Evolutionary conservation across 1,140 invertebrate species (phyloP).

Genomic region (Orius laevigatus): DNA sequence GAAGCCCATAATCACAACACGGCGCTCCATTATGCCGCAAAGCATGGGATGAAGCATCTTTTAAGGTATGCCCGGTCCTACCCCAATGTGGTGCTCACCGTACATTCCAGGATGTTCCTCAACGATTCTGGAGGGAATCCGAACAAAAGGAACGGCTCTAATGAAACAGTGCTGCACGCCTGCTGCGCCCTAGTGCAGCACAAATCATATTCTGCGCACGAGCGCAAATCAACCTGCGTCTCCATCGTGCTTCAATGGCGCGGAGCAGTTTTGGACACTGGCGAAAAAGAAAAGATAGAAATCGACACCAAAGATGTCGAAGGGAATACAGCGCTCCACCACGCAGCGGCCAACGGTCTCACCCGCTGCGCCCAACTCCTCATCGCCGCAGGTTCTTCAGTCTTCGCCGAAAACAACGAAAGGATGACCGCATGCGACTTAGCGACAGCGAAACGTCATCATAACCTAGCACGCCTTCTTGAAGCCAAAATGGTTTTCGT

Average conservation of each 20-base stretch:
- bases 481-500: conserved; percentile 57
- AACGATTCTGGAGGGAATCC: conserved; percentile 48
- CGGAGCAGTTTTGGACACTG: conserved; percentile 33
- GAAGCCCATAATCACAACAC: conserved; percentile 50
- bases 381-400: conserved; percentile 38
- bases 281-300: conserved; percentile 39
- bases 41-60: conserved; percentile 50
- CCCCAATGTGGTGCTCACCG: neutral
- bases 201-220: conserved; percentile 21
- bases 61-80: conserved; percentile 28
- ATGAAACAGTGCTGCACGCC: conserved; percentile 46
- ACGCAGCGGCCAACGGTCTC: conserved; percentile 45
- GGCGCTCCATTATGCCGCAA: conserved; percentile 46
- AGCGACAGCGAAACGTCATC: conserved; percentile 39
- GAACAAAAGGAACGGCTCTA: conserved; percentile 46
- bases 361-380: conserved; percentile 44
- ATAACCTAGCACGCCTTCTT: conserved; percentile 43
- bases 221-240: conserved; percentile 34
- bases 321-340: conserved; percentile 49
- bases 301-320: conserved; percentile 42
- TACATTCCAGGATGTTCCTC: conserved; percentile 38
- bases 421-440: conserved; percentile 46
- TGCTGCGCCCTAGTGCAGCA: conserved; percentile 36
- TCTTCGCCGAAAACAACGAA: conserved; percentile 45
- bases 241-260: conserved; percentile 45